Percentiles rank a stretch among this genome's conserved stretches.
These are phyloP conservation scores for Chelonoidis abingdonii DNA, from an alignment of 2,113 vertebrate species.

Conservation along the genomic window DNA sequence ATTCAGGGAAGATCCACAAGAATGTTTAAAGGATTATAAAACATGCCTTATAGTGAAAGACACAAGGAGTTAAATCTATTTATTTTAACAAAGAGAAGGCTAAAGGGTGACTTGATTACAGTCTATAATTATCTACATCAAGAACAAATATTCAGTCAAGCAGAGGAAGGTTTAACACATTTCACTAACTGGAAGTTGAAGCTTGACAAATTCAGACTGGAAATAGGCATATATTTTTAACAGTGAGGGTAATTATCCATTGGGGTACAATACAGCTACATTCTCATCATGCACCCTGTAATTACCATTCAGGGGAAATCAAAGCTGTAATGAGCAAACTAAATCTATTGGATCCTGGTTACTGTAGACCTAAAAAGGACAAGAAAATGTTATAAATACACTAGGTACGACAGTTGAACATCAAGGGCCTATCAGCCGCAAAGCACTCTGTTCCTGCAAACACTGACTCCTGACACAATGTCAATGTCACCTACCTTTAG, in stretches of 20 bases:
- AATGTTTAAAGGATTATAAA: neutral
- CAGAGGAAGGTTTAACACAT: neutral
- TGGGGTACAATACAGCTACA: neutral
- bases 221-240: neutral
- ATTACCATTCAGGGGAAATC: neutral
- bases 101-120: neutral
- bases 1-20: no score
- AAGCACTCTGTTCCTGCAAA: neutral
- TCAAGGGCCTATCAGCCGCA: no score
- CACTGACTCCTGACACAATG: neutral
- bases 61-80: neutral
- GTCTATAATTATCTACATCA: neutral
- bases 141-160: neutral
- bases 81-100: neutral
- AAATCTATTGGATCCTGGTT: neutral
- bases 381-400: neutral
- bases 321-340: neutral
- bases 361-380: neutral
- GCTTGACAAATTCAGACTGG: neutral
- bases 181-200: neutral
- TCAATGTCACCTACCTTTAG: neutral
- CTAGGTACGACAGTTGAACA: neutral
- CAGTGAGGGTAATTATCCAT: neutral
- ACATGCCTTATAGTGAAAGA: neutral
- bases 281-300: neutral